Evolutionary conservation across 2,888 invertebrate species (phyloP), one percentile per base, ranked within the genome.

Genomic region (Eucera pruinosa): DNA sequence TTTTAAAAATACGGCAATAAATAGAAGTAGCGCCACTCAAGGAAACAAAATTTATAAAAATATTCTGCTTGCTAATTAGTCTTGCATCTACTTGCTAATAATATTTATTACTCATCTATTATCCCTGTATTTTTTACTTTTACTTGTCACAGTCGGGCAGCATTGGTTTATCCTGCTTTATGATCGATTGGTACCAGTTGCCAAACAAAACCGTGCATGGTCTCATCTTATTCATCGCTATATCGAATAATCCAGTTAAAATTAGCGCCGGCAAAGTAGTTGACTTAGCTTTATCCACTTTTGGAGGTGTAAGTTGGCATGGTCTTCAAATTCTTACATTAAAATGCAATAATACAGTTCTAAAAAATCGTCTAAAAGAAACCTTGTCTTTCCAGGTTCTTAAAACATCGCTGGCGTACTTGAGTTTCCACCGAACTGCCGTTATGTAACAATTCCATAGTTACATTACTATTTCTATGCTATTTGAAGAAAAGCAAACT

Each of bases 231-330:
- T 71, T 90, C 11, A 83, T 90, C 7, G 70, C 83, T 1, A 85
- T 87, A 52, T 80, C 89, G 0, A 88, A 77, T 58, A 81, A 69
- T 65, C 89, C 90, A 0, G 80, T 80, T 5, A 87, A 84, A 58
- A 84, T 90, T 23, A 89, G 82, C 4, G 90, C 87, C 20, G 90
- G 89, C 13, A 86, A 80, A 65, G 79, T 90, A 76, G 77, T 80
- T 9, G 82, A 86, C 41, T 64, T 90, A 41, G 88, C 90, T 3
- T 64, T 89, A 41, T 76, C 64, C 13, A 86, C 85, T 41, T 90
- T 90, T 69, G 85, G 72, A 47, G 68, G 5, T 23, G 83, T 84
- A 62, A 78, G 79, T 27, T 27, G 11, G 4, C 43, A 13, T 2
- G n/a, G 47, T 47, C 6, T 48, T 18, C 11, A 13, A 36, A 36